phyloP scores from a whole-genome alignment of 2,888 invertebrate genomes.

The Proisotoma minuta region DNA sequence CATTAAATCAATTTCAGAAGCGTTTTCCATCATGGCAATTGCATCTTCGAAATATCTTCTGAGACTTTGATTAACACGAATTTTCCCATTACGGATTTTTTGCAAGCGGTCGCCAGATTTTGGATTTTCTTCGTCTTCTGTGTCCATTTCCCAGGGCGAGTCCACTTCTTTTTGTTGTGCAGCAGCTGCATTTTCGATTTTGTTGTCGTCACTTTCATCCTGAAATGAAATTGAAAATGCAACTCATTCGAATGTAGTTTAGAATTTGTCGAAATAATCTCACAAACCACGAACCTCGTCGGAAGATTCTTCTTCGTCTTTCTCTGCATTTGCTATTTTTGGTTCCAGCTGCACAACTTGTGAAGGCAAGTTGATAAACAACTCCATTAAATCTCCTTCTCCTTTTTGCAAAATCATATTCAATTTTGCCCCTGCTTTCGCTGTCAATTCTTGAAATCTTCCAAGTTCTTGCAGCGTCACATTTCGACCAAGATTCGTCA shows the following conservation, averaged over 20 bases:
- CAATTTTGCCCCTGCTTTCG: slow-evolving; percentile 11
- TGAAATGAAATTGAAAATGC: background rate
- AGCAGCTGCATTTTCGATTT: too few relatives aligned
- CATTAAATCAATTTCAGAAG: background rate
- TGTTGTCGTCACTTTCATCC: background rate
- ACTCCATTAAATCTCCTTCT: slow-evolving; percentile 21
- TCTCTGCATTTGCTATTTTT: background rate
- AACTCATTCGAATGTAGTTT: too few relatives aligned
- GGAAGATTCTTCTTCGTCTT: background rate
- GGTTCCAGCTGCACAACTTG: background rate
- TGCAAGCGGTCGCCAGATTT: background rate
- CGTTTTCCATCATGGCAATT: background rate
- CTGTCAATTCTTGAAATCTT: slow-evolving; percentile 22
- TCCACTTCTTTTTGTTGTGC: too few relatives aligned
- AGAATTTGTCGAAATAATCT: too few relatives aligned
- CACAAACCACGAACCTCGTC: too few relatives aligned
- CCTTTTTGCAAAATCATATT: slow-evolving; percentile 20
- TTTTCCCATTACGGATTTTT: background rate
- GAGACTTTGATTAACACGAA: slow-evolving; percentile 1
- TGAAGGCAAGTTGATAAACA: slow-evolving; percentile 8
- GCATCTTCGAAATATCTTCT: slow-evolving; percentile 1
- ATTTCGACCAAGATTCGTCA: slow-evolving; percentile 17
- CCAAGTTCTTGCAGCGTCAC: slow-evolving; percentile 19
- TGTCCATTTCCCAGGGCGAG: slow-evolving; percentile 1
- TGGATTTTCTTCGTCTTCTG: background rate